Evolutionary conservation across 2,113 vertebrate genomes (phyloP).

Genomic region (Phaetusa simplex): DNA sequence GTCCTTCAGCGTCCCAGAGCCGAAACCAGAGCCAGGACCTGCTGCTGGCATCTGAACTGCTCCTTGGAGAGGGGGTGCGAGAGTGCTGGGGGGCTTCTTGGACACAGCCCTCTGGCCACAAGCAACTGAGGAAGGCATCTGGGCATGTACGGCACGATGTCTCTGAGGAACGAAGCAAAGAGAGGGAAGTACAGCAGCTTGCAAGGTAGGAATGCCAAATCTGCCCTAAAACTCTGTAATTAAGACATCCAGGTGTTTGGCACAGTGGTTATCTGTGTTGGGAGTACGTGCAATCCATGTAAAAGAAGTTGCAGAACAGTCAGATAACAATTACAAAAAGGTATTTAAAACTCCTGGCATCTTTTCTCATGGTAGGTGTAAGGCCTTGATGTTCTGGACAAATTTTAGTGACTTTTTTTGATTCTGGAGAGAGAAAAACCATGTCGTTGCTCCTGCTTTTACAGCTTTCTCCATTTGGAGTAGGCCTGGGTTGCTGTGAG

Average conservation of each 20-base stretch:
- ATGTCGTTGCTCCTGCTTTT: not conserved
- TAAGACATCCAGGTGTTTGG: not conserved
- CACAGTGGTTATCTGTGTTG: not conserved
- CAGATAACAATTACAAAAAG: not conserved
- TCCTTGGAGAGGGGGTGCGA: not conserved
- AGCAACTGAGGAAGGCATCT: not conserved
- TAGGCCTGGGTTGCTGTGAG: not conserved
- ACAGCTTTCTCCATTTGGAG: not conserved
- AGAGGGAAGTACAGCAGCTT: not conserved
- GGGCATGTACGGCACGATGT: constrained; percentile 19
- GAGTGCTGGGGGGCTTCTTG: not conserved
- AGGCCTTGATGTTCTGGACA: not conserved
- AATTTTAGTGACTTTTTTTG: not conserved
- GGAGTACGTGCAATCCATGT: not conserved
- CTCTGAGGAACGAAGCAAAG: constrained; percentile 48
- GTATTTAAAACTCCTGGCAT: not conserved
- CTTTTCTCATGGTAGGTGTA: not conserved
- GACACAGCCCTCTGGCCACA: not conserved
- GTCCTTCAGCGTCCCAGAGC: not conserved
- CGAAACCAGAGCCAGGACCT: not conserved
- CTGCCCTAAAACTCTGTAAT: not conserved
- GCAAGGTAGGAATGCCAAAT: constrained; percentile 70
- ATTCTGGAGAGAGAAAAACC: not conserved
- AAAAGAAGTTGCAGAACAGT: not conserved
- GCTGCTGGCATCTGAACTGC: not conserved